These are phyloP conservation scores for Serinus canaria DNA, from an alignment of 2,113 vertebrate species.

Conservation along the genomic window DNA sequence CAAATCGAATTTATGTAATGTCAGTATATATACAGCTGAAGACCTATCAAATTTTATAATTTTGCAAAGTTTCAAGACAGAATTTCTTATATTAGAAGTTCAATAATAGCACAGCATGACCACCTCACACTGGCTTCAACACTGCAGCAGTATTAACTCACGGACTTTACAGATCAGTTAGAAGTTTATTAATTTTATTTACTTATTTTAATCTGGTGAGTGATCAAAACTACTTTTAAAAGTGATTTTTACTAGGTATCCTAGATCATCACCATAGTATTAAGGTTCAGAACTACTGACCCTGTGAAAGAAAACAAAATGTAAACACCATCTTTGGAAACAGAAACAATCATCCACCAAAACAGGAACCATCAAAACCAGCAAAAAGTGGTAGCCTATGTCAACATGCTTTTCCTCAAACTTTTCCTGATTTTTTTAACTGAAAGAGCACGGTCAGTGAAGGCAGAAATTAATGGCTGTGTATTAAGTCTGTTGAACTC, in stretches of 20 bases:
- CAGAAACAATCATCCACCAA: neutral
- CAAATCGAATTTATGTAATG: neutral
- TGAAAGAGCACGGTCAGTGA: neutral
- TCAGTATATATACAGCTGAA: neutral
- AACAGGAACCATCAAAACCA: neutral
- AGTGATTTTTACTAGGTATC: neutral
- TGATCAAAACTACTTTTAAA: neutral
- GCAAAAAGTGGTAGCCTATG: neutral
- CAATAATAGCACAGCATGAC: neutral
- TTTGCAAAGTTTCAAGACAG: neutral
- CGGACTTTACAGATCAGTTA: neutral
- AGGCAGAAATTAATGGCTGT: neutral
- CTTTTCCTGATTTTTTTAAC: neutral
- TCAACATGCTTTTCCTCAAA: neutral
- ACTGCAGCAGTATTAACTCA: neutral
- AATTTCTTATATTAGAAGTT: neutral
- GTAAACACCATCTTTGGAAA: neutral
- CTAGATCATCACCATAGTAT: neutral
- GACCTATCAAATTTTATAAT: neutral
- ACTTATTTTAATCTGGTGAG: neutral
- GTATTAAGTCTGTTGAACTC: neutral
- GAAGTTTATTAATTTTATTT: neutral
- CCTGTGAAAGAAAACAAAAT: neutral
- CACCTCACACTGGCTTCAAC: neutral
- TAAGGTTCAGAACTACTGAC: neutral